Evolutionary conservation across 2,797 vertebrate species (phyloP).

Genomic region (Siniperca scherzeri): DNA sequence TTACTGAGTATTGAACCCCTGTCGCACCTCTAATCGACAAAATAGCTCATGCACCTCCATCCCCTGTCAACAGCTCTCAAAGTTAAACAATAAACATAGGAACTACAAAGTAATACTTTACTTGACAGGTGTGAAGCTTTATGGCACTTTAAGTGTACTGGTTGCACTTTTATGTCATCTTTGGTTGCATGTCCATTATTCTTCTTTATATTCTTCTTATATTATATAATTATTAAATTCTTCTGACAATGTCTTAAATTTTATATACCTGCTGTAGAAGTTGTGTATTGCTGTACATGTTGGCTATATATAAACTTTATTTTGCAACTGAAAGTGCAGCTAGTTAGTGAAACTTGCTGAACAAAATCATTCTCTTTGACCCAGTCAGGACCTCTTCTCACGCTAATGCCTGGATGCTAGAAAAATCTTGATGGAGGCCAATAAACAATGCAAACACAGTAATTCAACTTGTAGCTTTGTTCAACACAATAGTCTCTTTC

Average conservation of each 20-base stretch:
- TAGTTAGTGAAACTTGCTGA: background rate
- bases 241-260: background rate
- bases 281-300: background rate
- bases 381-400: background rate
- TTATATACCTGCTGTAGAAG: background rate
- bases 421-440: too few relatives aligned
- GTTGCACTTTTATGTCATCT: slow-evolving; percentile 11
- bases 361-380: background rate
- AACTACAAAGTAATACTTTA: slow-evolving; percentile 21
- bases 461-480: background rate
- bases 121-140: background rate
- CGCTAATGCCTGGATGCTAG: too few relatives aligned
- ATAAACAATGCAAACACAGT: background rate
- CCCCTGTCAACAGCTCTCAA: slow-evolving; percentile 21
- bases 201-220: slow-evolving; percentile 1
- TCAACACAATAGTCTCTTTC: slow-evolving; percentile 5
- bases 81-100: slow-evolving; percentile 34
- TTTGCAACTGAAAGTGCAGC: background rate
- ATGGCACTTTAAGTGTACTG: background rate
- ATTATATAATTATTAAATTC: slow-evolving; percentile 4
- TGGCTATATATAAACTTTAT: background rate
- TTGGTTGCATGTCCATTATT: slow-evolving; percentile 4
- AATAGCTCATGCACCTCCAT: slow-evolving; percentile 24
- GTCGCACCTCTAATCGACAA: slow-evolving; percentile 15
- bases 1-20: slow-evolving; percentile 18